Evolutionary conservation across 2,797 vertebrate species (phyloP).

Genomic region (Morus bassanus): DNA sequence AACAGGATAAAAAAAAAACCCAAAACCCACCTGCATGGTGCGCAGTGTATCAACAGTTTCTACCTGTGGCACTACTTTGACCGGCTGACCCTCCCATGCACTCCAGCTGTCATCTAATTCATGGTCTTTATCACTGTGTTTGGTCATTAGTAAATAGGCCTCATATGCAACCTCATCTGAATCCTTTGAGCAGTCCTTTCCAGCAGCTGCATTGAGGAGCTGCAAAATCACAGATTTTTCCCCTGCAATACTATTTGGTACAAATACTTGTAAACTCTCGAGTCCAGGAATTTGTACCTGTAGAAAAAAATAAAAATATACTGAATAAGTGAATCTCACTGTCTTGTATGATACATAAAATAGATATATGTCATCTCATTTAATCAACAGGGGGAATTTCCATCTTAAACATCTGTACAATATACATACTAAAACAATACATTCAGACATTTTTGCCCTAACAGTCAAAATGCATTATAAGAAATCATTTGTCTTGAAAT

Average conservation of each 20-base stretch:
- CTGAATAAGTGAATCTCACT: background rate
- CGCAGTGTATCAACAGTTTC: conserved; percentile 92
- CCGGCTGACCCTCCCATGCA: conserved; percentile 81
- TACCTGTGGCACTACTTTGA: conserved; percentile 92
- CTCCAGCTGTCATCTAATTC: conserved; percentile 78
- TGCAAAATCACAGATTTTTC: conserved; percentile 90
- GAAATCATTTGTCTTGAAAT: background rate
- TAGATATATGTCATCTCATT: background rate
- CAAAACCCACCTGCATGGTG: conserved; percentile 85
- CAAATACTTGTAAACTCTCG: conserved; percentile 92
- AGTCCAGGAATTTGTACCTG: conserved; percentile 92
- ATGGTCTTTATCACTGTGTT: conserved; percentile 78
- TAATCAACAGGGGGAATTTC: background rate
- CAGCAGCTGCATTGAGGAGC: conserved; percentile 92
- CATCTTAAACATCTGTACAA: background rate
- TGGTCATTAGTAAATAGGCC: conserved; percentile 91
- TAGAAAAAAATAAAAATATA: background rate
- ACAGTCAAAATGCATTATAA: background rate
- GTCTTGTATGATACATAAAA: background rate
- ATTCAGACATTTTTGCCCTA: background rate
- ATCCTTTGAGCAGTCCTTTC: conserved; percentile 96
- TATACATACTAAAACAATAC: background rate
- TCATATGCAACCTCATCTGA: conserved; percentile 87
- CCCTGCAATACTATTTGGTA: conserved; percentile 80
- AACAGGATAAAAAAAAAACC: background rate